Base-by-base conservation (phyloP, 35 echinoderm and acorn worm genomes). In the Heliocidaris tuberculata region DNA sequence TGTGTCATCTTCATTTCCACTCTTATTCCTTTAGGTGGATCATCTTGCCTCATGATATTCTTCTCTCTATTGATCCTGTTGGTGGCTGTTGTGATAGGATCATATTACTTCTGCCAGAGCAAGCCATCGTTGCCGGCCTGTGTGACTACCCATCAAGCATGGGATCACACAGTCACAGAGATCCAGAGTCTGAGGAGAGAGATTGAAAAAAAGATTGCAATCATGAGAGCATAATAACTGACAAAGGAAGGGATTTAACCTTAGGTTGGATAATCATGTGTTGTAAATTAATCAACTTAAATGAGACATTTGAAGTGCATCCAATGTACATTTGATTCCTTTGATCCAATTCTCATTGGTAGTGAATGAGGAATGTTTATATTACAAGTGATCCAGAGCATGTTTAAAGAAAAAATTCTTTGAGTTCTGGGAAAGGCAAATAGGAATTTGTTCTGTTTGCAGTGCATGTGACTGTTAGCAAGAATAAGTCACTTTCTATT, bases 91-190 rank as follows among this genome's bases (percentile, higher is more conserved):
- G 16, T 48, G 7, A 48, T 97, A 15, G 97, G 95, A 92, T 85
- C 94, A 48, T 96, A 96, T 47, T 97, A 94, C 97, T 96, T 88
- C 95, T 97, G 95, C 30, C 93, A 96, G 29, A 94, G 85, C 48
- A 60, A 97, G 32, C 90, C 32, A n/a, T 47, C 88, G 2, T 60
- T 92, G 30, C 60, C 50, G 9, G 48, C 86, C 27, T 97, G 96
- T 42, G 30, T 92, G 8, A 65, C 94, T 24, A 10, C 94, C 7
- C 95, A 96, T 17, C 47, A 87, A 52, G 59, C 10, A 4, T 78
- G 50, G 31, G 35, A 94, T 2, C 56, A 65, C 48, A 91, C 70
- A 9, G 32, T 4, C 31, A 32, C 16, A 31, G 30, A 35, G 86
- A 35, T 31, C 30, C 60, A 70, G 19, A 3, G 17, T 21, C 21